Conservation (phyloP, 2,113 vertebrate species). For the Bungarus multicinctus region DNA sequence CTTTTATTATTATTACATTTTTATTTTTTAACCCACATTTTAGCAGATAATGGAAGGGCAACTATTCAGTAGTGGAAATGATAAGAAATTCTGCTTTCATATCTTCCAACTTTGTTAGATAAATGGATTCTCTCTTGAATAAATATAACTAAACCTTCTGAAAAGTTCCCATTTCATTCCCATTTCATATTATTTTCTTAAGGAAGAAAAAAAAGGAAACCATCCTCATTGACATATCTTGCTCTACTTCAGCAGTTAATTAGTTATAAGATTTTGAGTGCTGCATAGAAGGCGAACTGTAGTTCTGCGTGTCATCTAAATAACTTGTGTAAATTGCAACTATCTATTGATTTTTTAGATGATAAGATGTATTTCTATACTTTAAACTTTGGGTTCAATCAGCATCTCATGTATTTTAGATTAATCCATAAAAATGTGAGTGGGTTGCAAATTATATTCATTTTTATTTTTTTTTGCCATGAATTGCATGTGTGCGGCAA, state of each 20-base stretch:
- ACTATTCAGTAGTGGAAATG: neutral
- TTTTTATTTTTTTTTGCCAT: neutral
- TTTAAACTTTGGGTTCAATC: neutral
- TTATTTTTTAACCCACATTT: neutral
- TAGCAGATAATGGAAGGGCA: neutral
- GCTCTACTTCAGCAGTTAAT: neutral
- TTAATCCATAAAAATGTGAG: constrained; percentile 6
- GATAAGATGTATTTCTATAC: neutral
- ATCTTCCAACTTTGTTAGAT: neutral
- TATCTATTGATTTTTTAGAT: neutral
- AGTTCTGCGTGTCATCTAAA: neutral
- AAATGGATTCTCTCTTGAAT: neutral
- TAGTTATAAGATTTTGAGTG: neutral
- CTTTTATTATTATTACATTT: too few species aligned
- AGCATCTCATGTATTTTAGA: neutral
- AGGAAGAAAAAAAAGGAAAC: neutral
- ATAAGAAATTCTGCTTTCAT: neutral
- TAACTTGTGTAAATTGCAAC: neutral
- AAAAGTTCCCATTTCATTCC: neutral
- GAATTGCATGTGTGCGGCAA: neutral
- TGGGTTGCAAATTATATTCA: neutral
- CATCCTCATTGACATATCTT: neutral
- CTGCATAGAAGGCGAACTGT: neutral
- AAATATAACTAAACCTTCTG: neutral
- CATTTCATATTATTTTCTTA: neutral